A percentile compares a stretch with the other conserved stretches of the same genome.
These are phyloP conservation scores for Triplophysa dalaica DNA, from an alignment of 2,113 vertebrate genomes.

Conservation along the genomic window DNA sequence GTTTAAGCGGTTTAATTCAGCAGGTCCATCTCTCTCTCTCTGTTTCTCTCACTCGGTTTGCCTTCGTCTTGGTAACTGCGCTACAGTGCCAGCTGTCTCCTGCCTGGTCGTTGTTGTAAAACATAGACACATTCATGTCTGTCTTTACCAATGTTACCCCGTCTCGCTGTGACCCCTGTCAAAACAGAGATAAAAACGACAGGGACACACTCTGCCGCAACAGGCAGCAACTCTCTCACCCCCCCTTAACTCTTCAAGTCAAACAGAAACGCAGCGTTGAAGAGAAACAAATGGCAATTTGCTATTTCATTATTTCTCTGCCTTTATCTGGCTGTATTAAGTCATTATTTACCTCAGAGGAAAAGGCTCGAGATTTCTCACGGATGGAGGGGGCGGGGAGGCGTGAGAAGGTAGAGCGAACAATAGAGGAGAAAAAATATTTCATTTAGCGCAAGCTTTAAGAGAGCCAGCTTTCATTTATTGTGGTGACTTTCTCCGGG, in stretches of 20 bases:
- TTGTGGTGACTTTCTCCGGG: constrained; percentile 42
- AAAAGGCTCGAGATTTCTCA: constrained; percentile 54
- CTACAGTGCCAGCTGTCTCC: constrained; percentile 19
- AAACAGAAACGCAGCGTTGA: constrained; percentile 45
- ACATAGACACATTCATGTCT: constrained; percentile 36
- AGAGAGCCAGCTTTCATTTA: constrained; percentile 42
- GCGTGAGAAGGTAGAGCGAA: constrained; percentile 42
- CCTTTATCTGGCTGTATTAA: constrained; percentile 35
- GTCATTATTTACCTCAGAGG: constrained; percentile 56
- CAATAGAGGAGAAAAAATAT: constrained; percentile 15
- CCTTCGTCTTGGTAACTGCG: constrained; percentile 10
- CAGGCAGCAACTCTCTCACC: constrained; percentile 40
- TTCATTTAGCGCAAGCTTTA: constrained; percentile 32
- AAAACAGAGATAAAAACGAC: constrained; percentile 34
- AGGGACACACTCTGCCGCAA: constrained; percentile 27
- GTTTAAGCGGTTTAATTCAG: not conserved
- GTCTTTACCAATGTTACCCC: constrained; percentile 37
- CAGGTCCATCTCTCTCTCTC: constrained; percentile 1
- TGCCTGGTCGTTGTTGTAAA: constrained; percentile 19
- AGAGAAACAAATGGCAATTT: constrained; percentile 51
- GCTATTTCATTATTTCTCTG: constrained; percentile 36
- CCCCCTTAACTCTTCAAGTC: constrained; percentile 41
- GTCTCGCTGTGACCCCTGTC: not conserved
- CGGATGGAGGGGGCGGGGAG: constrained; percentile 30
- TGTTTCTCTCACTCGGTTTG: not conserved